phyloP scores from a whole-genome alignment of 2,113 vertebrate genomes.

The Lamprologus lemairii region DNA sequence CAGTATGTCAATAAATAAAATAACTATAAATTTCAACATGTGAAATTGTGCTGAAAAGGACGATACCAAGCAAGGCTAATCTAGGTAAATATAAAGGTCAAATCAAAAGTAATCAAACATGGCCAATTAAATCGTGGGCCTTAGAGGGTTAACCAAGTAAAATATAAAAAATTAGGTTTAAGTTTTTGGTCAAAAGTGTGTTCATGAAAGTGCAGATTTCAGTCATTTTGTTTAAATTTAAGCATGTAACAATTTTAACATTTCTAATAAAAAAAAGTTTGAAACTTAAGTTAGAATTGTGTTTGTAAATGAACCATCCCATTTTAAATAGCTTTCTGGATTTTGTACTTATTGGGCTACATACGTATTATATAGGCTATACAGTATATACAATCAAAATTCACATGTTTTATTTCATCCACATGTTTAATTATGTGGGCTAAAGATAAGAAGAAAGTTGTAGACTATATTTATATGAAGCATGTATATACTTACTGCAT shows the following conservation, averaged over 20 bases:
- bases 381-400: background rate
- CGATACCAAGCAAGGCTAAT: background rate
- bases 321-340: background rate
- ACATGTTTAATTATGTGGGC: background rate
- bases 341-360: background rate
- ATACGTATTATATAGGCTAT: rapidly evolving
- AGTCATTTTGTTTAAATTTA: background rate
- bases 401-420: background rate
- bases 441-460: background rate
- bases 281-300: background rate
- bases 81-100: background rate
- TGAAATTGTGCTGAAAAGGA: background rate
- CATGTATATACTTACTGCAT: background rate
- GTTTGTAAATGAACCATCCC: background rate
- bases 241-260: background rate
- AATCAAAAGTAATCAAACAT: background rate
- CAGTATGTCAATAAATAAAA: background rate
- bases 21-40: background rate
- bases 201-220: background rate
- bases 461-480: background rate
- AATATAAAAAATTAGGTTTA: rapidly evolving
- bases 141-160: background rate
- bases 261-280: background rate
- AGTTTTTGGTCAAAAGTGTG: background rate
- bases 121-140: rapidly evolving